Percentiles rank a stretch among this genome's conserved stretches.
These are phyloP conservation scores for Parambassis ranga DNA, from an alignment of 2,797 vertebrate genomes.

Conservation along the genomic window DNA sequence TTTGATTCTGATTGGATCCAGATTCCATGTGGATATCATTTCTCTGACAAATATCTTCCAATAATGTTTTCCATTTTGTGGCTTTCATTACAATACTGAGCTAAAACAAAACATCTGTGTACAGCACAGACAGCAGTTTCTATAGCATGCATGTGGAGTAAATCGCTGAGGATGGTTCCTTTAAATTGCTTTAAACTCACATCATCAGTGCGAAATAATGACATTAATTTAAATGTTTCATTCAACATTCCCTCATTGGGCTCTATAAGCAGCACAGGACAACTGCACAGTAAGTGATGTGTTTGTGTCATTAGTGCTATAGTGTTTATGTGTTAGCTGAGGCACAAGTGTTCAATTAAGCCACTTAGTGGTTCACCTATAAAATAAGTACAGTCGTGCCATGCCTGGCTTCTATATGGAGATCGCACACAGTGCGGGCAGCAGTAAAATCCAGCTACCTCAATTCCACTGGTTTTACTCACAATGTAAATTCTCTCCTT, in stretches of 20 bases:
- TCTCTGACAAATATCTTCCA: slow-evolving; percentile 59
- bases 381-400: slow-evolving; percentile 16
- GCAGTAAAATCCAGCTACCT: slow-evolving; percentile 37
- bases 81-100: slow-evolving; percentile 30
- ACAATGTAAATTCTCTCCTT: neutral
- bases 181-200: neutral
- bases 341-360: slow-evolving; percentile 38
- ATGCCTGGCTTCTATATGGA: slow-evolving; percentile 1
- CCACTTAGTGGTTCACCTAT: slow-evolving; percentile 42
- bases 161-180: neutral
- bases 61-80: slow-evolving; percentile 63
- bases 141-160: neutral
- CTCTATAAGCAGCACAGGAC: neutral
- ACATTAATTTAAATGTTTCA: neutral
- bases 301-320: slow-evolving; percentile 18
- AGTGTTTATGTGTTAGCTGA: slow-evolving; percentile 34
- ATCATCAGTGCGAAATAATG: neutral
- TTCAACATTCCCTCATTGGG: neutral
- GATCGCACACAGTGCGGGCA: slow-evolving; percentile 42
- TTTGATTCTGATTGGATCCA: slow-evolving; percentile 55
- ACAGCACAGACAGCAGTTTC: slow-evolving; percentile 8
- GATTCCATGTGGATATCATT: slow-evolving; percentile 51
- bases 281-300: neutral
- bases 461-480: slow-evolving; percentile 7
- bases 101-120: slow-evolving; percentile 44